Conservation (phyloP, 2,888 invertebrate species). For the Eristalis arbustorum region DNA sequence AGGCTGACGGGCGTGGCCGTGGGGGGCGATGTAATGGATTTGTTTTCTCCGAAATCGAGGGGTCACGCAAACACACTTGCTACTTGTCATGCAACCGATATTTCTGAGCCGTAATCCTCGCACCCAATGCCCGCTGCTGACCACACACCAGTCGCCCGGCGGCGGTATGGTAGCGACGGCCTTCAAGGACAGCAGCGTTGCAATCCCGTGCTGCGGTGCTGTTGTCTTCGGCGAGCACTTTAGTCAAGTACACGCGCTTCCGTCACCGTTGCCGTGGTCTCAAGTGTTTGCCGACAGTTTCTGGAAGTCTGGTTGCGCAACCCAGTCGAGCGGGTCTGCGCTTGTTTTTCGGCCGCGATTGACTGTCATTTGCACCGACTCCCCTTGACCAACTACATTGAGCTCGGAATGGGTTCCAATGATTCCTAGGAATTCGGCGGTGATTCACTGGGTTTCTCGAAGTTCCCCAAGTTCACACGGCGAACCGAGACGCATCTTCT, state of each 20-base stretch:
- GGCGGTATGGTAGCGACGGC: not conserved
- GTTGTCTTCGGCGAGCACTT: not conserved
- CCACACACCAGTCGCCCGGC: too few relatives aligned
- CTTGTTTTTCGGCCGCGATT: slow-evolving; percentile 10
- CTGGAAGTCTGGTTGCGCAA: slow-evolving; percentile 27
- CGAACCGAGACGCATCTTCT: not conserved
- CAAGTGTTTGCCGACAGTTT: not conserved
- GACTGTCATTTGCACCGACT: not conserved
- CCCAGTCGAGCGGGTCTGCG: not conserved
- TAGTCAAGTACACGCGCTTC: slow-evolving; percentile 23
- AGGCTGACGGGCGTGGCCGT: not conserved
- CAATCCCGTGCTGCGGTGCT: not conserved
- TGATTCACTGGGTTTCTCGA: not conserved
- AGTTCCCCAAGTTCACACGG: not conserved
- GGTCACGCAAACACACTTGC: not conserved
- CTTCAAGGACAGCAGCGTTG: slow-evolving; percentile 24
- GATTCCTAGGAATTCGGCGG: not conserved
- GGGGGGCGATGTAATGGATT: not conserved
- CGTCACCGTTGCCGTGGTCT: not conserved
- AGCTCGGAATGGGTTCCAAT: not conserved
- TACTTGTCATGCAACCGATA: slow-evolving; percentile 14
- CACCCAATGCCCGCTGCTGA: not conserved
- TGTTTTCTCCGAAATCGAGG: slow-evolving; percentile 4
- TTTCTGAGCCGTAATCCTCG: slow-evolving; percentile 17
- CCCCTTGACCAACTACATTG: slow-evolving; percentile 34